Evolutionary conservation across 2,888 invertebrate species (phyloP).

Genomic region (Scaptomyza cyrtandrae): DNA sequence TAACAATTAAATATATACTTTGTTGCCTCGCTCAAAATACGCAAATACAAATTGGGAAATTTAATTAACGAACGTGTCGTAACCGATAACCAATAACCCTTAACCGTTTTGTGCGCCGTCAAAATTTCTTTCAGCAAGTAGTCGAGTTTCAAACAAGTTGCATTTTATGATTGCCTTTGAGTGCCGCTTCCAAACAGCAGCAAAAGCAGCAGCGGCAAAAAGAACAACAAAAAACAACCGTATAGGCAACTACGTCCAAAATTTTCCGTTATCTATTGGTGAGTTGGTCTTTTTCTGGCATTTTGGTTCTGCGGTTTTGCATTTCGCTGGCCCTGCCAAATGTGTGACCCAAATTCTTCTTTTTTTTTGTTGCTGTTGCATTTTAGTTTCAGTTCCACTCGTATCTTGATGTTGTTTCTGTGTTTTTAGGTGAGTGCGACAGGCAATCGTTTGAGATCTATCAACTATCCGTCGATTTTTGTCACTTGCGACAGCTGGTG

Average conservation of each 20-base stretch:
- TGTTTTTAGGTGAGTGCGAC: constrained; percentile 31
- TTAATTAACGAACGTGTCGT: constrained; percentile 5
- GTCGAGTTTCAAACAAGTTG: constrained; percentile 72
- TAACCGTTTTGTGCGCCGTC: constrained; percentile 14
- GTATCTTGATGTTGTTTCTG: constrained; percentile 10
- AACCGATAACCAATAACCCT: constrained; percentile 12
- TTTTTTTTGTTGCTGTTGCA: constrained; percentile 10
- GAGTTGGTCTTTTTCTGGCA: constrained; percentile 40
- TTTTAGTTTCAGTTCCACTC: constrained; percentile 32
- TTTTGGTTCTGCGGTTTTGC: constrained; percentile 55
- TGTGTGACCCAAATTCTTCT: constrained; percentile 69
- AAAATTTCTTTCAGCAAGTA: constrained; percentile 38
- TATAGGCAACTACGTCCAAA: constrained; percentile 30
- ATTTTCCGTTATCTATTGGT: constrained; percentile 64
- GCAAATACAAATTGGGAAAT: neutral
- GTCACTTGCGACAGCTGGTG: constrained; percentile 47
- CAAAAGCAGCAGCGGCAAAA: constrained; percentile 31
- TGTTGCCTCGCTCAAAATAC: neutral
- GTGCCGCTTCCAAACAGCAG: constrained; percentile 57
- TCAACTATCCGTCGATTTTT: constrained; percentile 50
- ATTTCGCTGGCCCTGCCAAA: constrained; percentile 63
- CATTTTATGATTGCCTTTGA: constrained; percentile 76
- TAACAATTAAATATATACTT: neutral
- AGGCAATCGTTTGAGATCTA: constrained; percentile 46
- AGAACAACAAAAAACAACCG: constrained; percentile 10